Evolutionary conservation across 2,888 invertebrate genomes (phyloP), one percentile per base, ranked within the genome.

Genomic region (Eilema caniola): DNA sequence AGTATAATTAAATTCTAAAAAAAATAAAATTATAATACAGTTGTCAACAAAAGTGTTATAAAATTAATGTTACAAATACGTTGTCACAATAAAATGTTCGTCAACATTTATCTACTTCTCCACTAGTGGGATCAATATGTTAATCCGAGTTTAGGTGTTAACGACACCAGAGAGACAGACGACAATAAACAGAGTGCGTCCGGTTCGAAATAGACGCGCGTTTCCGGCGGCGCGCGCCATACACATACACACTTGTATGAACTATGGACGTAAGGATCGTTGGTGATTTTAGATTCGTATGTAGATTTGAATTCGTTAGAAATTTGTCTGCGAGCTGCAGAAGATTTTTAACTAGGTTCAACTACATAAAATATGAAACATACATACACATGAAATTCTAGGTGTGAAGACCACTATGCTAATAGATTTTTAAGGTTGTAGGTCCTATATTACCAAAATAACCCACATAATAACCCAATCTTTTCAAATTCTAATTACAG

Each of bases 171-270:
- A 83, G 83, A 89, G 89, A 90, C 92, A 88, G 90, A 88, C 91
- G 91, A 92, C 92, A 90, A 90, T 92, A 92, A 92, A 93, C 92
- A 91, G 89, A 89, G 85, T 89, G 87, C 92, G 90, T 95, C 95
- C 94, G 93, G 94, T 92, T 90, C 84, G 93, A 91, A 93, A 95
- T 94, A 94, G 95, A 94, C 92, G 89, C 84, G 86, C 86, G 89
- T 89, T 93, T 94, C 93, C 93, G 92, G 91, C 87, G 86, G 92
- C 86, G 87, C 84, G 71, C 71, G 85, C 84, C 83, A 81, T 74
- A 75, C 72, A 75, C 62, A 62, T 41, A 66, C 70, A 57, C 37
- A 57, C 68, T 31, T 41, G 64, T 71, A 71, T 67, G 63, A 66
- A 28, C 63, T 67, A 71, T 71, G 67, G 61, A 64, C 41, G 41